Base-by-base conservation (phyloP, 2,797 vertebrate species). In the Miichthys miiuy region DNA sequence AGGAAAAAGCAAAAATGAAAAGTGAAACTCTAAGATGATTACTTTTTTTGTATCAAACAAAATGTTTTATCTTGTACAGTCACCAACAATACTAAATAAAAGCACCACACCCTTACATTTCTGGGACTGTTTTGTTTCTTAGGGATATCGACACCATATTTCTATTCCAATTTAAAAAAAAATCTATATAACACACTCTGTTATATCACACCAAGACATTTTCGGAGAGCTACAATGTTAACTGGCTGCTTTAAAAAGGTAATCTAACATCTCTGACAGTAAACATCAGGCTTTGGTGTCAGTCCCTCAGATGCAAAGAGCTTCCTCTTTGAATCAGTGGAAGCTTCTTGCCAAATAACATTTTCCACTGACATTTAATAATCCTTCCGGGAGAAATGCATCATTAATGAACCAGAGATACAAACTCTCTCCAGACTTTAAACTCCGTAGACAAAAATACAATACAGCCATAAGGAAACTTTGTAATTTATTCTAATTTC, bases 321-420 rank as follows among this genome's bases (percentile, higher is more conserved):
- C 34, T 38, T 38, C 34, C 34, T 38, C 34, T 38, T 38, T 38
- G 66, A 60, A 72, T 38, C 34, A 38, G 34, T 38, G 8, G 34
- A 69, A 72, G 63, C 30, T 44, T 79, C 52, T 68, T 55, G 7
- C 47, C 63, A 58, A 60, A 86, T 72, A 75, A 77, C 56, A 75
- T 75, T 77, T 83, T 70, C 60, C 44, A 34, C 55, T 86, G 87
- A 88, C 82, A 88, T 90, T 84, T 84, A 85, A 81, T 77, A 80
- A 87, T 82, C 62, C 78, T 76, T 72, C 25, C 57, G 77, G 54
- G 74, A 72, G 52, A 70, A 77, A 83, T 79, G 74, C 48, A 77
- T 84, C 51, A 74, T 69, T 69, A 73, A 77, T 72, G 70, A 75
- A 68, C 38, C 57, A 55, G 68, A 65, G 50, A 83, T 50, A 52